Conservation (phyloP, 2,797 vertebrate genomes). For the Pithecia hirsuta region DNA sequence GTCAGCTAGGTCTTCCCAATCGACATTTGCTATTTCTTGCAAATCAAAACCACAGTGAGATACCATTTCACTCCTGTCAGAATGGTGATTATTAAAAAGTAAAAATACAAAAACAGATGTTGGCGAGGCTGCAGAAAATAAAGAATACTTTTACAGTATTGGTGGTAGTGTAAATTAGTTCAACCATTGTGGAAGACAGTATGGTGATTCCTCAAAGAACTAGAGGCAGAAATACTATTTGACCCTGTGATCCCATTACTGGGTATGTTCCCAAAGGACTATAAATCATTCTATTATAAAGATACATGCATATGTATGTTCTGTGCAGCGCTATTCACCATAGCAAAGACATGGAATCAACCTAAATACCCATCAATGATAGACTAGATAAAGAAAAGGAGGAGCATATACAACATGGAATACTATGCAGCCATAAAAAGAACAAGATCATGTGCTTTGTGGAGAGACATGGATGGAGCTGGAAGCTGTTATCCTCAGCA, state of each 20-base stretch:
- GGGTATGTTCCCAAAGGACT: neutral
- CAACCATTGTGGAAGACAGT: neutral
- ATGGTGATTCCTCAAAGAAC: neutral
- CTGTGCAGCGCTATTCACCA: neutral
- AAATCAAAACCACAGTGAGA: neutral
- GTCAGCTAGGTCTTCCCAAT: neutral
- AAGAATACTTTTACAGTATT: neutral
- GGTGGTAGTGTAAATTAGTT: neutral
- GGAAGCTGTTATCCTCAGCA: neutral
- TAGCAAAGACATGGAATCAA: neutral
- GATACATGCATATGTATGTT: neutral
- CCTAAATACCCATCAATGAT: neutral
- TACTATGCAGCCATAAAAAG: neutral
- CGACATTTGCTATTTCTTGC: neutral
- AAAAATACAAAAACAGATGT: neutral
- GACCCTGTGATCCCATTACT: neutral
- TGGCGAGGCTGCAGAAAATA: neutral
- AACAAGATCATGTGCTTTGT: neutral
- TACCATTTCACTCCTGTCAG: neutral
- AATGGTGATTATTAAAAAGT: neutral
- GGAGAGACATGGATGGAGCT: neutral
- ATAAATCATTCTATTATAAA: neutral
- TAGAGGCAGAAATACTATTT: neutral
- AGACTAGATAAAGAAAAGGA: neutral
- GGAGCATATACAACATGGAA: neutral